Percentiles rank a stretch among this genome's conserved stretches.
Conservation (phyloP, 1,140 invertebrate species). For the Macrobrachium nipponense region DNA sequence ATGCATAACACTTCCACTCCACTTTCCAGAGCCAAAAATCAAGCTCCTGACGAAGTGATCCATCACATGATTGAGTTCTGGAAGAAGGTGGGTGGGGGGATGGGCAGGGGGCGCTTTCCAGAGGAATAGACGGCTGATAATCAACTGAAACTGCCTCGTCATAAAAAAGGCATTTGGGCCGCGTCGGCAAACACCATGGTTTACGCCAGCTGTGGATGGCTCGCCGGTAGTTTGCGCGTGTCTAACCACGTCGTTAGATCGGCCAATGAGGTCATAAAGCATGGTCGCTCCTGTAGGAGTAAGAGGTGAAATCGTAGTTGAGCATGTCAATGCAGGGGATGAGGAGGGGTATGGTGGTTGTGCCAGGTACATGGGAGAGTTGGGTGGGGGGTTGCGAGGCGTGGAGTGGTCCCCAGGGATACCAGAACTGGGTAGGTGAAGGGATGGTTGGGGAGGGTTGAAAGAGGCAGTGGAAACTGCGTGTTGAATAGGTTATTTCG, state of each 20-base stretch:
- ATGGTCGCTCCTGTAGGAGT: conserved; percentile 22
- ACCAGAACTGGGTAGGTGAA: neutral
- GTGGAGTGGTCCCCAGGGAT: neutral
- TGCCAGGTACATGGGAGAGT: neutral
- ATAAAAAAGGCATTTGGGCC: conserved; percentile 36
- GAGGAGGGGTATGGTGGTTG: neutral
- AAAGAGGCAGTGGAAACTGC: neutral
- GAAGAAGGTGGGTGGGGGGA: too few relatives aligned
- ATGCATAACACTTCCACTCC: too few relatives aligned
- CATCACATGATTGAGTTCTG: too few relatives aligned
- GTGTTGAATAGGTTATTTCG: neutral
- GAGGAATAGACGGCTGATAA: neutral
- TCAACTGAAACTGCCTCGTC: conserved; percentile 11
- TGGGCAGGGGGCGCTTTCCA: neutral
- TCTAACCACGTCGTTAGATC: conserved; percentile 58
- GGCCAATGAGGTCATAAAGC: conserved; percentile 50
- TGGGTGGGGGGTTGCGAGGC: too few relatives aligned
- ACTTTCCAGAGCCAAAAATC: too few relatives aligned
- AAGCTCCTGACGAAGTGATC: too few relatives aligned
- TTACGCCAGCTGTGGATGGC: conserved; percentile 53
- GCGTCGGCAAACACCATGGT: conserved; percentile 45
- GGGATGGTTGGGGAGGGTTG: neutral
- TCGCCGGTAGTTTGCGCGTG: conserved; percentile 51
- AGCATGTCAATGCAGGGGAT: neutral
- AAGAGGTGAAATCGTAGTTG: neutral